Evolutionary conservation across 2,888 invertebrate genomes (phyloP).

Genomic region (Herminia tarsipennalis): DNA sequence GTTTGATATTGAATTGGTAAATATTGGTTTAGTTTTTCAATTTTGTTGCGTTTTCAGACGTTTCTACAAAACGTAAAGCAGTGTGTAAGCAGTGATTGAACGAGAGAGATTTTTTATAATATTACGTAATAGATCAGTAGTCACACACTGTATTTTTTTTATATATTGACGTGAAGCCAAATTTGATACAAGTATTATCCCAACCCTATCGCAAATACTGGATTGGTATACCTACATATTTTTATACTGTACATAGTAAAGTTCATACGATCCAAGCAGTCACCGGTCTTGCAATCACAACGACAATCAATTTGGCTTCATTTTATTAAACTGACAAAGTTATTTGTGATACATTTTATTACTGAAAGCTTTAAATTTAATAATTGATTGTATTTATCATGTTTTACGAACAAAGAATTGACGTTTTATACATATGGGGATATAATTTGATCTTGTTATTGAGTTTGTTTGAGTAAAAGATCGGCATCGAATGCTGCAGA

Average conservation of each 20-base stretch:
- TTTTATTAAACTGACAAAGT: constrained; percentile 54
- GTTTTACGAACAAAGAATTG: constrained; percentile 43
- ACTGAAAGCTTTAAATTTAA: constrained; percentile 64
- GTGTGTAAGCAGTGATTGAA: constrained; percentile 51
- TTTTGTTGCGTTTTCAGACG: constrained; percentile 61
- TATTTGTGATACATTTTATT: constrained; percentile 69
- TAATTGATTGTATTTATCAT: constrained; percentile 50
- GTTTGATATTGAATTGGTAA: constrained; percentile 25
- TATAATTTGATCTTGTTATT: constrained; percentile 35
- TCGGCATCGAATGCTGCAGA: constrained; percentile 48
- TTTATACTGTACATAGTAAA: constrained; percentile 34
- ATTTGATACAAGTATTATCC: constrained; percentile 30
- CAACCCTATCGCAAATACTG: constrained; percentile 10
- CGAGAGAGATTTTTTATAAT: constrained; percentile 27
- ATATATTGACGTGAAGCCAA: constrained; percentile 40
- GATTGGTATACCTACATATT: constrained; percentile 24
- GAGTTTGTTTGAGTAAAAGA: constrained; percentile 30
- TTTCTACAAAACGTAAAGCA: constrained; percentile 59
- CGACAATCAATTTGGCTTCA: constrained; percentile 51
- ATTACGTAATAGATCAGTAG: constrained; percentile 29
- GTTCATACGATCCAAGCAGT: too few species aligned
- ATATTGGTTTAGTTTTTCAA: constrained; percentile 39
- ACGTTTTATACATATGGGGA: constrained; percentile 39
- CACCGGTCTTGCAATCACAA: too few species aligned
- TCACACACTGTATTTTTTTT: constrained; percentile 34